These are phyloP conservation scores for Diachasmimorpha longicaudata DNA, from an alignment of 1,140 invertebrate species.

Conservation along the genomic window DNA sequence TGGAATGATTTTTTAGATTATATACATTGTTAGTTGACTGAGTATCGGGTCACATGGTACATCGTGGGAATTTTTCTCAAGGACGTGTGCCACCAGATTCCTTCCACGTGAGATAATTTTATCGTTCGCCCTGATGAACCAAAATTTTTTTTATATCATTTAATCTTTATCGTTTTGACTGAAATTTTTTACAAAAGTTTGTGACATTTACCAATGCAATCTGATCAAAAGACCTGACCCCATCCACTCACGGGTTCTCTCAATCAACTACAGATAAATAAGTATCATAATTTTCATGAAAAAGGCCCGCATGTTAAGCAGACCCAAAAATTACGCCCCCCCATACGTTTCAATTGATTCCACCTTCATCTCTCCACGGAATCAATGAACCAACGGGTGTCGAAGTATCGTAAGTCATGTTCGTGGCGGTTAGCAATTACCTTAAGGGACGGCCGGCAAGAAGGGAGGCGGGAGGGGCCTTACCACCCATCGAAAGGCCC, in stretches of 20 bases:
- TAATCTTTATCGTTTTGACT: too few species aligned
- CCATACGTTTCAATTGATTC: constrained; percentile 21
- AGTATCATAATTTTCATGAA: too few species aligned
- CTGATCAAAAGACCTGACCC: too few species aligned
- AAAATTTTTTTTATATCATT: too few species aligned
- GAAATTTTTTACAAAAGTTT: too few species aligned
- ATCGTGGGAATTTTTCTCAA: neutral
- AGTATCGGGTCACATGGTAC: neutral
- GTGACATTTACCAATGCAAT: too few species aligned
- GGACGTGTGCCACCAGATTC: neutral
- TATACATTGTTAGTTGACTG: neutral
- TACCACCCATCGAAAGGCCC: constrained; percentile 8
- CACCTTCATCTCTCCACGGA: neutral
- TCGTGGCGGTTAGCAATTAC: constrained; percentile 29
- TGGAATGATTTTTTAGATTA: constrained; percentile 5
- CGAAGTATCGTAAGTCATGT: constrained; percentile 30
- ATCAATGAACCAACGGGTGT: constrained; percentile 25
- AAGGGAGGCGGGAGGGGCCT: neutral
- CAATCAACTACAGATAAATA: too few species aligned
- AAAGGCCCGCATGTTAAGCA: too few species aligned
- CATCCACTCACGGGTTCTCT: too few species aligned
- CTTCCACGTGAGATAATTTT: too few species aligned
- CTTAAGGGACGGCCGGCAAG: constrained; percentile 9
- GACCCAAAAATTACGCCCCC: too few species aligned
- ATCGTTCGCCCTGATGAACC: too few species aligned